phyloP scores from a whole-genome alignment of 2,888 invertebrate genomes.

The Crossocerus cetratus region DNA sequence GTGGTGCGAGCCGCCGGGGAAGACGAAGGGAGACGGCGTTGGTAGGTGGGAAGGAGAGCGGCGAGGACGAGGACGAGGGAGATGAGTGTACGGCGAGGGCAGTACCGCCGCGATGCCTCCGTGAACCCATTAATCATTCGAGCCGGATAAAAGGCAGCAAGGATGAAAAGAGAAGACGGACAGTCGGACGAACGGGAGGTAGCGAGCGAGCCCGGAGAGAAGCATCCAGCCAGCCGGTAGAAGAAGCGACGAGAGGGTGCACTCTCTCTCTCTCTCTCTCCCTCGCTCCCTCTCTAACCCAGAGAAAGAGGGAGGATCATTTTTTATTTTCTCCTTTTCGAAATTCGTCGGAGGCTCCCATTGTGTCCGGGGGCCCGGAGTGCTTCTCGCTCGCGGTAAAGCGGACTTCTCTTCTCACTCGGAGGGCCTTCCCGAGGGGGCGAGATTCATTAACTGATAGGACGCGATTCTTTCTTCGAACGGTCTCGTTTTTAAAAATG shows the following conservation, averaged over 20 bases:
- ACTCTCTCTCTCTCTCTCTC: slow-evolving; percentile 30
- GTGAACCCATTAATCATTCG: slow-evolving; percentile 75
- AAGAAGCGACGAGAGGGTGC: slow-evolving; percentile 27
- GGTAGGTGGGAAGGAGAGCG: slow-evolving; percentile 3
- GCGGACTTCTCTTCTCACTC: slow-evolving; percentile 26
- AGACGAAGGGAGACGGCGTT: not conserved
- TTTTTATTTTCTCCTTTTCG: slow-evolving; percentile 67
- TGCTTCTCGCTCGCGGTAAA: slow-evolving; percentile 8
- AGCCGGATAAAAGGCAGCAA: slow-evolving; percentile 69
- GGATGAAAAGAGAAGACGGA: slow-evolving; percentile 68
- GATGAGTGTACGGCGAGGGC: slow-evolving; percentile 18
- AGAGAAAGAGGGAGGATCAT: slow-evolving; percentile 57
- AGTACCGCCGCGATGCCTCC: slow-evolving; percentile 50
- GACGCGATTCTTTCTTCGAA: slow-evolving; percentile 55
- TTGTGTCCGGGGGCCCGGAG: slow-evolving; percentile 55
- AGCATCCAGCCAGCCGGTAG: slow-evolving; percentile 41
- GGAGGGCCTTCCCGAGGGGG: slow-evolving; percentile 48
- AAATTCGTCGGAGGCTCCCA: slow-evolving; percentile 68
- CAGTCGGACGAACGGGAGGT: slow-evolving; percentile 61
- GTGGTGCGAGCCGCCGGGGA: slow-evolving; percentile 5
- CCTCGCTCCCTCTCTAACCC: slow-evolving; percentile 20
- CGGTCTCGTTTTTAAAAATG: slow-evolving; percentile 52
- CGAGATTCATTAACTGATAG: slow-evolving; percentile 73
- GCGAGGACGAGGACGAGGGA: not conserved
- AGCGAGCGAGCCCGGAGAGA: slow-evolving; percentile 42